phyloP scores from a whole-genome alignment of 2,888 invertebrate species.

The Perizoma flavofasciatum region DNA sequence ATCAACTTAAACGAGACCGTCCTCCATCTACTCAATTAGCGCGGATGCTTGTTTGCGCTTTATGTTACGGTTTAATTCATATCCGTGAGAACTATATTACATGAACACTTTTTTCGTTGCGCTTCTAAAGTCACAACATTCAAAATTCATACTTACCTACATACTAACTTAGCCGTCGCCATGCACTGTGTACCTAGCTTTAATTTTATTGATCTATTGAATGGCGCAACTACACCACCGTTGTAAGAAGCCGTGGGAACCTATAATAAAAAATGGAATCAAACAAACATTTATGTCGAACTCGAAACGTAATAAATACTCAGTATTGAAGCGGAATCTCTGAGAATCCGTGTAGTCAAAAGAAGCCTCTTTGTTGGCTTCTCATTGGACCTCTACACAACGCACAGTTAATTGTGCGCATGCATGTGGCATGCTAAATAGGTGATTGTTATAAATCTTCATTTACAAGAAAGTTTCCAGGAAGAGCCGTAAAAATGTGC shows the following conservation, averaged over 20 bases:
- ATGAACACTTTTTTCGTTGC: conserved; percentile 34
- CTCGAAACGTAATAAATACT: conserved; percentile 61
- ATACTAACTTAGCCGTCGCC: no score
- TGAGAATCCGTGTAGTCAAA: conserved; percentile 63
- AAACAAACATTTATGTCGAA: conserved; percentile 57
- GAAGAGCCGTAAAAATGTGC: no score
- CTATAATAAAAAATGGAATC: conserved; percentile 61
- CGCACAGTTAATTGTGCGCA: no score
- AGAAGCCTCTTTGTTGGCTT: conserved; percentile 47
- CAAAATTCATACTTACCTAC: neutral
- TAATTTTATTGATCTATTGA: conserved; percentile 29
- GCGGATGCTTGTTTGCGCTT: conserved; percentile 22
- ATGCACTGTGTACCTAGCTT: no score
- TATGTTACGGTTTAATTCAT: conserved; percentile 30
- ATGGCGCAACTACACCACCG: conserved; percentile 60
- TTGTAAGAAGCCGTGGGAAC: conserved; percentile 68
- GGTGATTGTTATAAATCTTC: no score
- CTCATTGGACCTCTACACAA: conserved; percentile 32
- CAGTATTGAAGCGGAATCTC: conserved; percentile 70
- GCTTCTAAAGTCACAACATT: neutral
- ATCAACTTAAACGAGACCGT: conserved; percentile 43
- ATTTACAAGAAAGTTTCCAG: no score
- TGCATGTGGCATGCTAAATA: no score
- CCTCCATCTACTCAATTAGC: conserved; percentile 25
- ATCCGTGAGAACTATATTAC: conserved; percentile 27